Conservation (phyloP, 2,797 vertebrate genomes). For the Onychomys torridus region DNA sequence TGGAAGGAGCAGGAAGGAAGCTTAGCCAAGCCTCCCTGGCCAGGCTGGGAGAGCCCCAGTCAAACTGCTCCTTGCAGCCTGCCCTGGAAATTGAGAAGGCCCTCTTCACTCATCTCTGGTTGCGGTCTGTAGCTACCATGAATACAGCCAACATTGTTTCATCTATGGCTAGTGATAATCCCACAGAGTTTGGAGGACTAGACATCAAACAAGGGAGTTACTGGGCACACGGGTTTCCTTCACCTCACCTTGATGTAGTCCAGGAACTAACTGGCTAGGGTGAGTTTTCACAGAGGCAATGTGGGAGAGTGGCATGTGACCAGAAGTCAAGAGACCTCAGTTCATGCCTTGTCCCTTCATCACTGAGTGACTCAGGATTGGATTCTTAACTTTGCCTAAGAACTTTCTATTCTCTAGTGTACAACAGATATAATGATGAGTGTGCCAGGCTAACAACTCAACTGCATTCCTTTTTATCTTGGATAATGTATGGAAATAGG, state of each 20-base stretch:
- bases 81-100: background rate
- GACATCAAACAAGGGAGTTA: background rate
- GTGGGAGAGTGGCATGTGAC: background rate
- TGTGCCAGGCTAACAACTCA: background rate
- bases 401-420: background rate
- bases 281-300: background rate
- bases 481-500: background rate
- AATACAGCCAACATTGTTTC: background rate
- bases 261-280: background rate
- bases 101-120: accelerated
- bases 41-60: background rate
- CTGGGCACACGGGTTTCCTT: background rate
- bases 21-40: background rate
- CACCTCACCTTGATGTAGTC: background rate
- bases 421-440: background rate
- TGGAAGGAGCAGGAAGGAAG: background rate
- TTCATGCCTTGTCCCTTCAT: background rate
- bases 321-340: background rate
- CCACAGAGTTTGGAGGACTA: background rate
- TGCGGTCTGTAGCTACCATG: background rate
- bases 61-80: background rate
- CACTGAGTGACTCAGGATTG: background rate
- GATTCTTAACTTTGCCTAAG: background rate
- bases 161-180: background rate
- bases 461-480: background rate